phyloP scores from a whole-genome alignment of 1,140 invertebrate genomes.

The Akabosia matsudoensis region DNA sequence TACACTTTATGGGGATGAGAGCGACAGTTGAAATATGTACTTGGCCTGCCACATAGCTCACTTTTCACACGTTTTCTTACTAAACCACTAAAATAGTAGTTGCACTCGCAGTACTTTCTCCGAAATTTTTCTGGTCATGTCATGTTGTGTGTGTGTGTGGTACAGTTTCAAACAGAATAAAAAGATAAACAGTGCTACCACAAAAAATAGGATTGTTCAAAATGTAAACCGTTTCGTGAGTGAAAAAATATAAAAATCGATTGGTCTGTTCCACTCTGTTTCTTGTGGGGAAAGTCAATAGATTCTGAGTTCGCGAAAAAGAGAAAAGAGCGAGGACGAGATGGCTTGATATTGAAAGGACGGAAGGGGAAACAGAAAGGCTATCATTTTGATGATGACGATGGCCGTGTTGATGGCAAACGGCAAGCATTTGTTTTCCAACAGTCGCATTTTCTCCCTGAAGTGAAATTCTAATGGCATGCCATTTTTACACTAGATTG shows the following conservation, averaged over 20 bases:
- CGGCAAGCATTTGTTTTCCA: background rate
- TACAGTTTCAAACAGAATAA: background rate
- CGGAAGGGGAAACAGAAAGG: background rate
- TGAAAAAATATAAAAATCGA: too few species aligned
- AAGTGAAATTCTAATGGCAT: background rate
- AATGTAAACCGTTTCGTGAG: too few species aligned
- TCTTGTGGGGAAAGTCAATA: too few species aligned
- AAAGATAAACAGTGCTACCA: background rate
- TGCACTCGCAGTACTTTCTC: too few species aligned
- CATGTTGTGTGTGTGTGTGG: too few species aligned
- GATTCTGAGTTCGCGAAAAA: too few species aligned
- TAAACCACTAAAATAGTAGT: background rate
- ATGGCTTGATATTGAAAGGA: background rate
- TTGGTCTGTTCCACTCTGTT: too few species aligned
- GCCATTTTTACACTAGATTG: background rate
- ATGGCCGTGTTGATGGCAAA: too few species aligned
- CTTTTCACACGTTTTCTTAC: slow-evolving; percentile 14
- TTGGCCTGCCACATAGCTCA: background rate
- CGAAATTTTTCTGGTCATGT: too few species aligned
- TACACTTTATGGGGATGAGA: slow-evolving; percentile 7
- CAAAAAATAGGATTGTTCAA: background rate
- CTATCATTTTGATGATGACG: background rate
- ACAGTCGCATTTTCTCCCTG: background rate
- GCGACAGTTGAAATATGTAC: slow-evolving; percentile 12
- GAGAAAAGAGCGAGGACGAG: background rate